phyloP scores from a whole-genome alignment of 2,113 vertebrate genomes.

The Genyomyrus donnyi region DNA sequence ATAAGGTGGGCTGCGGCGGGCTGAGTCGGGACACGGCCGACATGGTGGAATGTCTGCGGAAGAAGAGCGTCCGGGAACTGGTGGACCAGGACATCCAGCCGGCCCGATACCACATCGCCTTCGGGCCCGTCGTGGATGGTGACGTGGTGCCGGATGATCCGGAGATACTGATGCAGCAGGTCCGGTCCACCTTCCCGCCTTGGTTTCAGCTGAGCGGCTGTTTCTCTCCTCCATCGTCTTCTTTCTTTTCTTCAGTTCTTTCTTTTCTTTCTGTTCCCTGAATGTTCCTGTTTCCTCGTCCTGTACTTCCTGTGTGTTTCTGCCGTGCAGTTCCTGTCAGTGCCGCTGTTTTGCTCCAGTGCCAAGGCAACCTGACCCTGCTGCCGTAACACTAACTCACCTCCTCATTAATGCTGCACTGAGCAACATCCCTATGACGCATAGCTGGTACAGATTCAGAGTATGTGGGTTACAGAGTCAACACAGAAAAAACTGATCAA shows the following conservation, averaged over 20 bases:
- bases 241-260: background rate
- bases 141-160: constrained; percentile 93
- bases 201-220: background rate
- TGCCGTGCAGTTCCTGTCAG: background rate
- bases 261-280: background rate
- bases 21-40: constrained; percentile 68
- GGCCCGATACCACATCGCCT: constrained; percentile 88
- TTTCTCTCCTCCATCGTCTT: background rate
- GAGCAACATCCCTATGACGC: background rate
- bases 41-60: constrained; percentile 79
- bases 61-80: constrained; percentile 79
- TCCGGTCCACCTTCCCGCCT: constrained; percentile 21
- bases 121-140: constrained; percentile 89
- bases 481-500: background rate
- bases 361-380: background rate
- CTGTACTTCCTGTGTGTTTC: background rate
- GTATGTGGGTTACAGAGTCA: background rate
- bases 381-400: background rate
- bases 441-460: background rate
- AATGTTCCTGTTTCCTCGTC: background rate
- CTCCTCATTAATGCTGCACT: background rate
- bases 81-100: constrained; percentile 96
- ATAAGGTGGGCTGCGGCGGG: constrained; percentile 83
- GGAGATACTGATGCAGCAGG: constrained; percentile 94
- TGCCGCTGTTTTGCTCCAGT: background rate